Base-by-base conservation (phyloP, 2,888 invertebrate species). In the Pyrgus malvae region DNA sequence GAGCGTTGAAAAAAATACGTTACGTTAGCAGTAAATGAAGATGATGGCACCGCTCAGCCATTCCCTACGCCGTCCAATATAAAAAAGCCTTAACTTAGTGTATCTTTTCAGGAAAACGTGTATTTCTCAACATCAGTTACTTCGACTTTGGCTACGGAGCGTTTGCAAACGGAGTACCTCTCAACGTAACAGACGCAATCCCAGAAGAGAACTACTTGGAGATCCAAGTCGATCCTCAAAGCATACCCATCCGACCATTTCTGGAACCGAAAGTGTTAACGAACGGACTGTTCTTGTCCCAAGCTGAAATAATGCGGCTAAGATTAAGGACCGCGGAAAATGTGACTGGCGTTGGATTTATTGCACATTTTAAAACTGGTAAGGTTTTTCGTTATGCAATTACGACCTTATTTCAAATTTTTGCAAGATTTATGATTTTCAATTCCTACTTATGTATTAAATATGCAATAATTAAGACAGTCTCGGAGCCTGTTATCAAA, bases 111-210 rank as follows among this genome's bases (percentile, higher is more conserved):
- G 91, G 90, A n/a, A 93, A 93, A 68, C 90, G 94, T 37, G 92
- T 95, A 5, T 95, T 94, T 92, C 81, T 95, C 38, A 93, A 94
- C 79, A 94, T 95, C 66, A 89, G 86, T 51, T 90, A 91, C 60
- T 92, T 90, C 65, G 92, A 93, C 62, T 85, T 93, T 44, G 89
- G 90, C 9, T 84, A 86, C 59, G 88, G 87, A 27, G 64, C 69
- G 0, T 88, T 85, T 62, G 67, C 76, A 11, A 85, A 86, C 41
- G 85, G 90, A 0, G 76, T 87, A 0, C 80, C 86, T 0, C 60
- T 74, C 45, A 86, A 84, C 64, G 68, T 76, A 1, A 72, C 81
- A 0, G 78, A 76, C 12, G 59, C 69, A 0, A 66, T 74, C 5
- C 72, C 80, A 1, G 79, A 81, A 14, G 84, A 85, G 5, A 86